Base-by-base conservation (phyloP, 2,888 invertebrate species). In the Chrysotoxum bicinctum region DNA sequence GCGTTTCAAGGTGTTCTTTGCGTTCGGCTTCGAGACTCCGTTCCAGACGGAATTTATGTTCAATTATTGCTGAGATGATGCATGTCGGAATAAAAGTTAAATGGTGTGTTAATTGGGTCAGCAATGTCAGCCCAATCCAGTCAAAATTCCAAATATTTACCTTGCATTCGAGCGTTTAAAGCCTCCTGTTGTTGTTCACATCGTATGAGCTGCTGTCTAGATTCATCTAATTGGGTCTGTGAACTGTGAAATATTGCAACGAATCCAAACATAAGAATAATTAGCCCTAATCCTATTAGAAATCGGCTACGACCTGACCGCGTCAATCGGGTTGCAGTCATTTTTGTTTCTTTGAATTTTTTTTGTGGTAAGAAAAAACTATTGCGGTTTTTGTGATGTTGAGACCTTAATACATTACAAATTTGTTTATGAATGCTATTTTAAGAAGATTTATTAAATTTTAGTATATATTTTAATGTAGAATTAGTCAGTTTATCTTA, bases 181-280 rank as follows among this genome's bases (percentile, higher is more conserved):
- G 93, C 93, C 87, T 94, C 94, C 87, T 94, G 93, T 87, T 94
- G 93, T 86, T 94, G 93, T 87, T 93, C 93, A 88, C 94, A 94
- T 79, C 92, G 91, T 72, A 93, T 91, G 85, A 92, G 92, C 48
- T 93, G 90, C 88, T 93, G 93, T 88, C 93, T 92, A 23, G 92
- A 92, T 88, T 94, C 93, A 62, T 94, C 94, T 50, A 94, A 90
- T 90, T 94, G 93, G 56, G 93, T 91, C 88, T 94, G 93, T 8
- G 93, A 93, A 89, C 93, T 94, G 89, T 94, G 94, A 88, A 93
- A 94, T 87, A 94, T 93, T 69, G 93, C 94, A 77, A 94, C 92
- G 88, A 94, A 92, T 40, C 93, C 93, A 23, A 94, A 91, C 87
- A 93, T 91, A 70, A 93, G 88, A 74, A 93, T 89, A 54, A 93